These are phyloP conservation scores for Brachypodius melanocephalos DNA, from an alignment of 2,113 vertebrate genomes.

Conservation along the genomic window DNA sequence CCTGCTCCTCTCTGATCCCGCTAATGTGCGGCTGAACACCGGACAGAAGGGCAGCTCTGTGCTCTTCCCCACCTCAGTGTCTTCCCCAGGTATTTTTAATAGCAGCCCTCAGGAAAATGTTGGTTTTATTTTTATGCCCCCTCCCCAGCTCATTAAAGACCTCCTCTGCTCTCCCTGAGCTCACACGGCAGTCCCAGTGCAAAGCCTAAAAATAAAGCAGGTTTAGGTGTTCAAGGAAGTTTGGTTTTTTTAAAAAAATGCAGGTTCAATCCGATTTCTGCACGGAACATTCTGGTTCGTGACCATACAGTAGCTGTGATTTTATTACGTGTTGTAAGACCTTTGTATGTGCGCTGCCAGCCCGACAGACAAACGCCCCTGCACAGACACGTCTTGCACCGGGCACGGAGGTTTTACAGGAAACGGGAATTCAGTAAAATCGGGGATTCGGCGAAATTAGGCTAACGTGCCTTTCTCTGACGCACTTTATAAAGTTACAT, in stretches of 20 bases:
- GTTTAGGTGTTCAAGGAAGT: neutral
- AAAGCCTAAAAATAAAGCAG: neutral
- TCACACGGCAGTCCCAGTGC: rapidly evolving
- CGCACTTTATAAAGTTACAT: rapidly evolving
- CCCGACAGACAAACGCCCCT: neutral
- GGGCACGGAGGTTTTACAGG: rapidly evolving
- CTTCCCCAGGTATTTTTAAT: neutral
- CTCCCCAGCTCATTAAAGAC: neutral
- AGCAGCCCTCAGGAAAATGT: neutral
- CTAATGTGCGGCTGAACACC: rapidly evolving
- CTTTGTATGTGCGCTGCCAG: rapidly evolving
- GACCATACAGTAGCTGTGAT: rapidly evolving
- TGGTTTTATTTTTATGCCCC: neutral
- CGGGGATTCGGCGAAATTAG: rapidly evolving
- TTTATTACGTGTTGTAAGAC: neutral
- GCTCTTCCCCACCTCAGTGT: neutral
- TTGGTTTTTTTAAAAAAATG: neutral
- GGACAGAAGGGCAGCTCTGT: neutral
- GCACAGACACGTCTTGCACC: neutral
- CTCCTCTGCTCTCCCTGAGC: neutral
- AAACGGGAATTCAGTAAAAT: neutral
- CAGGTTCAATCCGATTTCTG: neutral
- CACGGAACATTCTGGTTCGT: rapidly evolving
- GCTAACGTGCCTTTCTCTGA: rapidly evolving
- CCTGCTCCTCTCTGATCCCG: rapidly evolving